Conservation (phyloP, 2,888 invertebrate species). For the Temnothorax unifasciatus region DNA sequence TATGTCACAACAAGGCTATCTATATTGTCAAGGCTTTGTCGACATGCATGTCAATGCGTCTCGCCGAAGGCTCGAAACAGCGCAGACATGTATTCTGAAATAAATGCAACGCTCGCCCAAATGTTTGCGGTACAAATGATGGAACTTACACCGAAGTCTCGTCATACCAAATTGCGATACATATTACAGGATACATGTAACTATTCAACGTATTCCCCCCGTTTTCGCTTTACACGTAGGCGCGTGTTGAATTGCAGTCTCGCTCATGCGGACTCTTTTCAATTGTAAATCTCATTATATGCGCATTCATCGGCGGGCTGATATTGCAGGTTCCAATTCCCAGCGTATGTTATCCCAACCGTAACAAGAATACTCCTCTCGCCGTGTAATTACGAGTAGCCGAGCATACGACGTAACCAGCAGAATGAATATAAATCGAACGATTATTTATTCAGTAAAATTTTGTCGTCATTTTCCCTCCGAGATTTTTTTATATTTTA, state of each 20-base stretch:
- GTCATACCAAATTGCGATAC: slow-evolving; percentile 34
- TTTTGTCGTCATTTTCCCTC: slow-evolving; percentile 2
- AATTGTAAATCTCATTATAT: slow-evolving; percentile 58
- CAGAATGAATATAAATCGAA: slow-evolving; percentile 52
- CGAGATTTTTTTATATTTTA: slow-evolving; percentile 25
- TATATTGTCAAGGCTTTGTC: slow-evolving; percentile 36
- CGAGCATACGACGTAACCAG: slow-evolving; percentile 4
- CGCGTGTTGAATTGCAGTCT: slow-evolving; percentile 7
- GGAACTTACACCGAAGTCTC: slow-evolving; percentile 38
- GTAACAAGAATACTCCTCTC: slow-evolving; percentile 40
- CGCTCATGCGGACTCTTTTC: slow-evolving; percentile 30
- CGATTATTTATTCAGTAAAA: slow-evolving; percentile 40
- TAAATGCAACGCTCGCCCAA: slow-evolving; percentile 29
- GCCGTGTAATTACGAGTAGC: slow-evolving; percentile 42
- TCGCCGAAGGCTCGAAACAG: background rate
- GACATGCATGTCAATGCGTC: slow-evolving; percentile 32
- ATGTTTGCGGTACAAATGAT: slow-evolving; percentile 47
- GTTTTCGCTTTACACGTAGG: background rate
- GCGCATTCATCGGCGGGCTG: slow-evolving; percentile 8
- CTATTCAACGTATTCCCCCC: slow-evolving; percentile 9
- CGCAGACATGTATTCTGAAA: slow-evolving; percentile 3
- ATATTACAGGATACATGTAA: slow-evolving; percentile 9
- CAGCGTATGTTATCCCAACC: slow-evolving; percentile 31
- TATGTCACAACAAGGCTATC: slow-evolving; percentile 32
- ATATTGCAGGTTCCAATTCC: slow-evolving; percentile 38